phyloP scores from a whole-genome alignment of 2,113 vertebrate species.

The Orthonyx spaldingii region DNA sequence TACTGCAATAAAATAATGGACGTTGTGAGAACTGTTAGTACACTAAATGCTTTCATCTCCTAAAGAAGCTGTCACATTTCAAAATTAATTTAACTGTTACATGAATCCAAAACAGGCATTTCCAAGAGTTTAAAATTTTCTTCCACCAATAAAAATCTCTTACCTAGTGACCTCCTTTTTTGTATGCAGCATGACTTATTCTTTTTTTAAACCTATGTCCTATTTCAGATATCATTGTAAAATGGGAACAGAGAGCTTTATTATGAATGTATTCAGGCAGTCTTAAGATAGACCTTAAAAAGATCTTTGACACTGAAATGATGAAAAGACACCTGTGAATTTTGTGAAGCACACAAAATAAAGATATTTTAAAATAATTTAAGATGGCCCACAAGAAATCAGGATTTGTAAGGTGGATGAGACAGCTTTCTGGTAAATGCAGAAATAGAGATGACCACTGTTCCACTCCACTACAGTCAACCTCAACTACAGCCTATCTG shows the following conservation, averaged over 20 bases:
- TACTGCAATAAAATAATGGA: neutral
- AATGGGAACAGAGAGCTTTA: neutral
- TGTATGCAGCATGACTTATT: neutral
- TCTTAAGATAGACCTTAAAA: neutral
- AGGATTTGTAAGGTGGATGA: neutral
- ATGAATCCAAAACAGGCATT: neutral
- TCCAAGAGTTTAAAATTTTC: neutral
- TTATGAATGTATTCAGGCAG: neutral
- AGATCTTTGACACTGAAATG: neutral
- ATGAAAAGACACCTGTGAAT: neutral
- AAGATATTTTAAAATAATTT: neutral
- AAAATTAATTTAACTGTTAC: neutral
- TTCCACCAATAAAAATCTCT: neutral
- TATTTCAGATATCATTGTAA: neutral
- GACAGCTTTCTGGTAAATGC: neutral
- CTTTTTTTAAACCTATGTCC: neutral
- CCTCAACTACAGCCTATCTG: neutral
- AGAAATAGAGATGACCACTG: neutral
- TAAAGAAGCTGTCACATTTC: neutral
- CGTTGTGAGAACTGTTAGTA: neutral
- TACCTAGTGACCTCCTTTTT: neutral
- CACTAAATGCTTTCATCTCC: neutral
- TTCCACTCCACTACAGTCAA: neutral
- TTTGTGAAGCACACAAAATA: neutral
- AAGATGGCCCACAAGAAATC: neutral